Base-by-base conservation (phyloP, 2,797 vertebrate species). In the Pseudochromis fuscus region DNA sequence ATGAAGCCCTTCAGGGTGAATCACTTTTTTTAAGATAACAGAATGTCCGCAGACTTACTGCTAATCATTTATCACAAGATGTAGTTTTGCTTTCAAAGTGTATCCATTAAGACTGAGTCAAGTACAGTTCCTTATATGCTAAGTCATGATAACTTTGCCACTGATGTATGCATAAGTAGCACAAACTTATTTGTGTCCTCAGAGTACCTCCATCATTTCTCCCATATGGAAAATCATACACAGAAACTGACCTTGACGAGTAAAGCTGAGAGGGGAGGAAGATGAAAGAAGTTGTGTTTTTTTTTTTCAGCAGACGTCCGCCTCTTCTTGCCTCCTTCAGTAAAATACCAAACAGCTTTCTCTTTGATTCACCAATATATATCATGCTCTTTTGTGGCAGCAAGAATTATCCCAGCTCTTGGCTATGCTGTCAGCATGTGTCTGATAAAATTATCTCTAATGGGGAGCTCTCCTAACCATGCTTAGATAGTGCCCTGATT, bases 181-280 rank as follows among this genome's bases (percentile, higher is more conserved):
- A 30, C 31, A 53, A 67, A 59, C 24, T n/a, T 49, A 27, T 52
- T 42, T 40, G 27, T 57, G 45, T 37, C 60, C 61, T 46, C 25
- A 1, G 18, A 30, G 21, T 44, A 25, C 38, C 58, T 68, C 58
- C 71, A 61, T 58, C 33, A 37, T 30, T 57, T 19, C 35, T 11
- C 33, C 5, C 31, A 52, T 46, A 65, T 27, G 45, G 49, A 71
- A 16, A 7, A 38, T 30, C 30, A 52, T 15, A 30, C 30, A 18
- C 30, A 67, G 18, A 28, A 67, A 40, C 28, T 31, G 35, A 75
- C 55, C 35, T 70, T 44, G 11, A 58, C 28, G 44, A 30, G 33
- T 50, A 31, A 28, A 3, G 12, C 24, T 50, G 23, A 53, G 12
- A 55, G 50, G 2, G 5, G 7, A 53, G 28, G 15, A 55, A 70